Evolutionary conservation across 2,113 vertebrate genomes (phyloP).

Genomic region (Dicaeum eximium): DNA sequence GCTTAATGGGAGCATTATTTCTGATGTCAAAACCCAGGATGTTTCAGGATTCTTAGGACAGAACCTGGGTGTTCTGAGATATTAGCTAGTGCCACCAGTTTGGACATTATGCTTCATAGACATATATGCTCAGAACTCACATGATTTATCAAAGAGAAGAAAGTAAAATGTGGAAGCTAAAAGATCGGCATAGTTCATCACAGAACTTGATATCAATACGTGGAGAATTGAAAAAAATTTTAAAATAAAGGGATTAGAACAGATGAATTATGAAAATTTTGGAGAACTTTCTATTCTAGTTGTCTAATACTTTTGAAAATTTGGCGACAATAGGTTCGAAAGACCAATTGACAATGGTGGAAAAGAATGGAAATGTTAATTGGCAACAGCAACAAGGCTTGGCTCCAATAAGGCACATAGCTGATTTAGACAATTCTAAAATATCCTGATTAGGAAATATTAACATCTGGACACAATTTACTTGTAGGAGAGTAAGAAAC

Average conservation of each 20-base stretch:
- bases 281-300: background rate
- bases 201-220: background rate
- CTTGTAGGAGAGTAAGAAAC: background rate
- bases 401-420: background rate
- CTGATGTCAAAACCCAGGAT: background rate
- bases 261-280: background rate
- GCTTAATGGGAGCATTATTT: background rate
- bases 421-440: background rate
- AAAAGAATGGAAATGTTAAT: background rate
- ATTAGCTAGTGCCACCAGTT: background rate
- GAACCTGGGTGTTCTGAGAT: background rate
- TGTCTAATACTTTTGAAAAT: background rate
- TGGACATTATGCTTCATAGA: background rate
- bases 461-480: background rate
- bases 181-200: background rate
- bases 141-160: background rate
- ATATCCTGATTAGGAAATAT: background rate
- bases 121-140: background rate
- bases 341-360: background rate
- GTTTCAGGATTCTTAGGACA: background rate
- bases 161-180: background rate
- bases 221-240: background rate
- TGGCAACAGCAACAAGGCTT: background rate
- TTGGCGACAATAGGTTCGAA: background rate
- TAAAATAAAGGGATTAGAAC: background rate